Evolutionary conservation across 2,113 vertebrate species (phyloP).

Genomic region (Nicator chloris): DNA sequence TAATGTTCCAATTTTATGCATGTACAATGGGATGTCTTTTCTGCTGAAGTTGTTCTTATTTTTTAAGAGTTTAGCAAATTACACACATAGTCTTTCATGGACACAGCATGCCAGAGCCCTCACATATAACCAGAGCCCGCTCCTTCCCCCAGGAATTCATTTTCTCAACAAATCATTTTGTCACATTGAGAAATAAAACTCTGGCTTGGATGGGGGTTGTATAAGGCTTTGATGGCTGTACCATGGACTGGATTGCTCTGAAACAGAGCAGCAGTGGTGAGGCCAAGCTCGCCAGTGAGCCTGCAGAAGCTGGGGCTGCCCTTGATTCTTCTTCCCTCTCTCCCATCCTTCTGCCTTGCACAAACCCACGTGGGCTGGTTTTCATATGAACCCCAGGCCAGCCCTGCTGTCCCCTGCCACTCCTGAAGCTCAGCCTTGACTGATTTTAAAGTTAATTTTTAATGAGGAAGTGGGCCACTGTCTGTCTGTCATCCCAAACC

Average conservation of each 20-base stretch:
- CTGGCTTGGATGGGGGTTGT: not conserved
- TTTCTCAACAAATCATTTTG: not conserved
- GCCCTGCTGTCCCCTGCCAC: not conserved
- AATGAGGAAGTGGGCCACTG: not conserved
- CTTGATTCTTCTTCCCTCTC: not conserved
- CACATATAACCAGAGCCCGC: not conserved
- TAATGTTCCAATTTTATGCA: constrained; percentile 7
- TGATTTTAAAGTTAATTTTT: not conserved
- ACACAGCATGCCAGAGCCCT: not conserved
- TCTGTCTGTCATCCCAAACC: not conserved
- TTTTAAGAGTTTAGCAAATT: constrained; percentile 18
- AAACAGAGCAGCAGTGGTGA: accelerated
- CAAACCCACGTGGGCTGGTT: not conserved
- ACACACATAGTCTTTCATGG: not conserved
- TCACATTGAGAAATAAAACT: not conserved
- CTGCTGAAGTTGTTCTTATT: not conserved
- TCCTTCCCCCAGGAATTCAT: not conserved
- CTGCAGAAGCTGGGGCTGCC: not conserved
- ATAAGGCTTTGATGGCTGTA: not conserved
- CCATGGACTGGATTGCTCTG: not conserved
- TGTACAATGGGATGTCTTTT: constrained; percentile 18
- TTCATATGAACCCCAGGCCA: not conserved
- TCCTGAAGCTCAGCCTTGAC: not conserved
- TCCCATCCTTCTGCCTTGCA: not conserved
- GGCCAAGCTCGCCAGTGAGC: not conserved